A percentile compares a stretch with the other conserved stretches of the same genome.
phyloP scores from a whole-genome alignment of 2,888 invertebrate species.

The Ellobium chinense region DNA sequence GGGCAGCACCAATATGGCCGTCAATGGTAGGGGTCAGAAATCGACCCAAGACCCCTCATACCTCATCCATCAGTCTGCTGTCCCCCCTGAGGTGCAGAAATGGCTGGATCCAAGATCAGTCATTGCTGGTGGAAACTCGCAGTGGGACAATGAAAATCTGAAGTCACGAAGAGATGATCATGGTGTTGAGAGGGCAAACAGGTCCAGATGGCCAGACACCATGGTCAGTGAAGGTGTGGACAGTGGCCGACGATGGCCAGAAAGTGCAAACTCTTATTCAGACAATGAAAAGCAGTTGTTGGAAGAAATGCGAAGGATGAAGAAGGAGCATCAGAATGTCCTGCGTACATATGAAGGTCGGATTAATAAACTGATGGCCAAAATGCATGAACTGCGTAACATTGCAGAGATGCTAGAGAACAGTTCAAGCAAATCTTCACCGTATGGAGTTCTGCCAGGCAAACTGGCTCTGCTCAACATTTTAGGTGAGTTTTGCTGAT shows the following conservation, averaged over 20 bases:
- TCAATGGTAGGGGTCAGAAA: neutral
- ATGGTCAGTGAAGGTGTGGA: conserved; percentile 41
- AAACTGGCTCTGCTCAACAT: conserved; percentile 61
- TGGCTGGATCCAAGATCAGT: conserved; percentile 3
- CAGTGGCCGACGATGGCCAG: conserved; percentile 55
- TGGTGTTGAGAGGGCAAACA: neutral
- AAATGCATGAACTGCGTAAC: conserved; percentile 72
- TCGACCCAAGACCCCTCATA: neutral
- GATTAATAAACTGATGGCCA: conserved; percentile 74
- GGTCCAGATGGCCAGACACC: neutral
- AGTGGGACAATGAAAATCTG: neutral
- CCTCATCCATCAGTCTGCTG: neutral
- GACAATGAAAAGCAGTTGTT: conserved; percentile 77
- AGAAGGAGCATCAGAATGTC: conserved; percentile 72
- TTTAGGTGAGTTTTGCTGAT: conserved; percentile 63
- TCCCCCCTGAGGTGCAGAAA: neutral
- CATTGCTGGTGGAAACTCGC: neutral
- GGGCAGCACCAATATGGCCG: neutral
- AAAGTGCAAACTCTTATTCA: conserved; percentile 68
- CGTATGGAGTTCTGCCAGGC: conserved; percentile 65
- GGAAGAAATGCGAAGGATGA: conserved; percentile 75
- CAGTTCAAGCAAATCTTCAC: conserved; percentile 71
- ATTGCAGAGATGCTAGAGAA: conserved; percentile 75
- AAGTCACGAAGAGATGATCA: neutral
- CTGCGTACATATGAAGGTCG: conserved; percentile 73